Evolutionary conservation across 1,140 invertebrate species (phyloP).

Genomic region (Conus ventricosus): DNA sequence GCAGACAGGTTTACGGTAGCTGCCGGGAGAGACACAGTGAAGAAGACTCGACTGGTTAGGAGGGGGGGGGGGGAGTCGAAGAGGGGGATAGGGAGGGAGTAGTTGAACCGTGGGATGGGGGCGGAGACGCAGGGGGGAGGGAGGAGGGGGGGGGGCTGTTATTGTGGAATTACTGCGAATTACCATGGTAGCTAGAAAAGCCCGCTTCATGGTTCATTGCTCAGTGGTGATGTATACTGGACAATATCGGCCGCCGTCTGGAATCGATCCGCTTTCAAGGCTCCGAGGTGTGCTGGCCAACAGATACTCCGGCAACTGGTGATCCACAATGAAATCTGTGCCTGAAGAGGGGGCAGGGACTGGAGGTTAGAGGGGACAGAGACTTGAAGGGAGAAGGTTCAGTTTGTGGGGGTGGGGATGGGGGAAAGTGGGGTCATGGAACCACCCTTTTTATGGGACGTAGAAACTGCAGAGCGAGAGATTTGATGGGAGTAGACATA

Average conservation of each 20-base stretch:
- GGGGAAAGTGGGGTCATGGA: too few relatives aligned
- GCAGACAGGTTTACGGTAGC: conserved; percentile 3
- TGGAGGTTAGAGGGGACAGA: too few relatives aligned
- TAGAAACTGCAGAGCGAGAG: too few relatives aligned
- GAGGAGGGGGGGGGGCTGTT: background rate
- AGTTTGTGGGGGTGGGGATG: too few relatives aligned
- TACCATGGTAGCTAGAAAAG: conserved; percentile 4
- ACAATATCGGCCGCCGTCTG: conserved; percentile 17
- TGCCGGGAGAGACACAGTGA: background rate
- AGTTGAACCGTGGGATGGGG: background rate
- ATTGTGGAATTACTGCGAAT: conserved; percentile 8
- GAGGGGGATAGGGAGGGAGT: too few relatives aligned
- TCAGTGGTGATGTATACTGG: background rate
- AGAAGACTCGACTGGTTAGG: background rate
- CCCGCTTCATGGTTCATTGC: background rate
- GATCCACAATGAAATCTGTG: background rate
- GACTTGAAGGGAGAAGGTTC: too few relatives aligned
- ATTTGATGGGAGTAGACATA: too few relatives aligned
- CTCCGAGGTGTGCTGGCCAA: background rate
- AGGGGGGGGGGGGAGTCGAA: background rate
- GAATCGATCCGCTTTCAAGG: background rate
- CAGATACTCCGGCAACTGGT: background rate
- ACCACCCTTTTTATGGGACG: too few relatives aligned
- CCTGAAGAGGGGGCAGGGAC: too few relatives aligned
- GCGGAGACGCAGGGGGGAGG: background rate